Evolutionary conservation across 2,797 vertebrate species (phyloP).

Genomic region (Coregonus ussuriensis): DNA sequence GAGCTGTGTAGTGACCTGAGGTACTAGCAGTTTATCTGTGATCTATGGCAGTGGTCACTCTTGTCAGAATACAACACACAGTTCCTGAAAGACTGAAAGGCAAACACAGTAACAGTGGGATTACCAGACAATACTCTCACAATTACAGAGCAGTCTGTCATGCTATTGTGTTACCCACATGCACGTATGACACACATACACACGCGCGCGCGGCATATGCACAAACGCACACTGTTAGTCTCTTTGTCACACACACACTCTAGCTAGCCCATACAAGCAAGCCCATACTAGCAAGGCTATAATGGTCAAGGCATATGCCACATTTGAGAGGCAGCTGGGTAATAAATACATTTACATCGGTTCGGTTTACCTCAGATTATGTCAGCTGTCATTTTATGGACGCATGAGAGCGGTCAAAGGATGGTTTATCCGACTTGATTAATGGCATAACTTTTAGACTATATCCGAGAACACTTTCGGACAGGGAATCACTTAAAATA

Average conservation of each 20-base stretch:
- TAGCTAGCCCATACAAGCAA: background rate
- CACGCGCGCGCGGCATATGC: background rate
- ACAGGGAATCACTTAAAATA: slow-evolving; percentile 48
- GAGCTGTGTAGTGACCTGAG: background rate
- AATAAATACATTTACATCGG: background rate
- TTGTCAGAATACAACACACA: slow-evolving; percentile 26
- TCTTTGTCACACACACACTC: background rate
- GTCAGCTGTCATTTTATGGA: slow-evolving; percentile 22
- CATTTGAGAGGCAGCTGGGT: background rate
- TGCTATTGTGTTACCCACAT: too few species aligned
- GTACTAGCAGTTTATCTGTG: slow-evolving; percentile 46
- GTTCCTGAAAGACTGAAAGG: slow-evolving; percentile 24
- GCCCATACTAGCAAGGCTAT: background rate
- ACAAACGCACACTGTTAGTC: background rate
- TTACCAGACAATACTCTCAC: too few species aligned
- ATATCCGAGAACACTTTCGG: slow-evolving; percentile 23
- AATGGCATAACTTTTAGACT: slow-evolving; percentile 24
- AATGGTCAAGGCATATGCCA: background rate
- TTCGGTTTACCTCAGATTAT: background rate
- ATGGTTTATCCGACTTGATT: slow-evolving; percentile 30
- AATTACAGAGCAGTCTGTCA: too few species aligned
- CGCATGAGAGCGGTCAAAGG: slow-evolving; percentile 21
- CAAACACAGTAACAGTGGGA: background rate
- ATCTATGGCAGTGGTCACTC: slow-evolving; percentile 46
- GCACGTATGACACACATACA: background rate